Conservation (phyloP, 1,140 invertebrate genomes). For the Drosophila elegans region DNA sequence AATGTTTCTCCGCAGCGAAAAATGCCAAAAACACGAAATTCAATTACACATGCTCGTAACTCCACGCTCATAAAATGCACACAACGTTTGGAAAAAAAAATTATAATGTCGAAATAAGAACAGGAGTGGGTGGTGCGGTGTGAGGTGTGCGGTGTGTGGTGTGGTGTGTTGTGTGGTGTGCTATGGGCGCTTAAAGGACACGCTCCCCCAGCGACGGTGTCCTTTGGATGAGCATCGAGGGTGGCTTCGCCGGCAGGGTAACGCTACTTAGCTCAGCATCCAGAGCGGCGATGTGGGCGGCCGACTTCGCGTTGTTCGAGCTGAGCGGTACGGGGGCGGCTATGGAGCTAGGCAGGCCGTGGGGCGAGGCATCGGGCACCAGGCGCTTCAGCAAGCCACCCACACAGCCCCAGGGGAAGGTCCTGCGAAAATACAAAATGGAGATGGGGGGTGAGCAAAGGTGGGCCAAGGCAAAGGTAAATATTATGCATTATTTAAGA, state of each 20-base stretch:
- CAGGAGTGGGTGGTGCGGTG: neutral
- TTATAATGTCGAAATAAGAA: constrained; percentile 29
- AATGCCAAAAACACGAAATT: constrained; percentile 81
- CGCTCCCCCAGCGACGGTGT: constrained; percentile 83
- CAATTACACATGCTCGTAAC: constrained; percentile 76
- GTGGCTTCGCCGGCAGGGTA: constrained; percentile 73
- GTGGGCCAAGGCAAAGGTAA: constrained; percentile 61
- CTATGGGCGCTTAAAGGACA: constrained; percentile 63
- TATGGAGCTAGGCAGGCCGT: constrained; percentile 70
- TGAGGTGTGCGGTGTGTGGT: neutral
- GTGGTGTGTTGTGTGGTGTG: neutral
- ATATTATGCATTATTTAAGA: constrained; percentile 80
- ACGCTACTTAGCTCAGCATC: constrained; percentile 67
- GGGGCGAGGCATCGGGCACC: constrained; percentile 88
- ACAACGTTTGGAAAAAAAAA: constrained; percentile 33
- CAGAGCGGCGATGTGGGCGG: constrained; percentile 64
- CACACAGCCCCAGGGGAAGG: constrained; percentile 89
- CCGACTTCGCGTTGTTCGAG: constrained; percentile 17
- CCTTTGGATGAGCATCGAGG: constrained; percentile 80
- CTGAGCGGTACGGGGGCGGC: constrained; percentile 22
- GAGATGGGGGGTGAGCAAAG: constrained; percentile 14
- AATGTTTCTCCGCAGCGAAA: constrained; percentile 47
- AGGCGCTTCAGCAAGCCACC: constrained; percentile 88
- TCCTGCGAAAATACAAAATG: constrained; percentile 84
- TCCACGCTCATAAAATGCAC: constrained; percentile 64